A percentile compares a stretch with the other conserved stretches of the same genome.
Conservation (phyloP, 2,113 vertebrate genomes). For the Excalfactoria chinensis region DNA sequence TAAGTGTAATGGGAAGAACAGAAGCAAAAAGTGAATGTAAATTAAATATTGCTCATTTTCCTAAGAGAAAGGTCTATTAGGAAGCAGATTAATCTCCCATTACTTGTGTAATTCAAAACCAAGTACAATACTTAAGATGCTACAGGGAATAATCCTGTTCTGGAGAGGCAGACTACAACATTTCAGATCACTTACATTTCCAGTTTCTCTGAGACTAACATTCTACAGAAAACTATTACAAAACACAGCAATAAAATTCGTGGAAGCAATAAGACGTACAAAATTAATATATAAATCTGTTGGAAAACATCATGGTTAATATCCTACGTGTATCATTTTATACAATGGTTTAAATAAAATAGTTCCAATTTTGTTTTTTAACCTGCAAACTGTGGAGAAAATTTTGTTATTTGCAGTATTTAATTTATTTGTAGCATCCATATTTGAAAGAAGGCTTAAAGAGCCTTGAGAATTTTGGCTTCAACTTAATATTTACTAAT, state of each 20-base stretch:
- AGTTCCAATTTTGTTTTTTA: not conserved
- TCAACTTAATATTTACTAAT: not conserved
- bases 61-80: constrained; percentile 2
- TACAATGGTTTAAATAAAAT: not conserved
- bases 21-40: constrained; percentile 33
- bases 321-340: not conserved
- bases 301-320: not conserved
- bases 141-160: constrained; percentile 39
- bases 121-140: constrained; percentile 40
- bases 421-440: not conserved
- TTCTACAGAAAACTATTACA: constrained; percentile 22
- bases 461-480: not conserved
- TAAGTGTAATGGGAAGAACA: constrained; percentile 49
- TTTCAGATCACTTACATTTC: constrained; percentile 41
- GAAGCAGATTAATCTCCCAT: constrained; percentile 58
- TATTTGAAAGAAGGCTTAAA: not conserved
- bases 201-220: constrained; percentile 14
- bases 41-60: constrained; percentile 42
- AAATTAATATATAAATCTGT: not conserved
- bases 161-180: constrained; percentile 54
- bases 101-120: constrained; percentile 56
- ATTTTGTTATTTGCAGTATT: constrained; percentile 9
- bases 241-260: not conserved
- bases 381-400: not conserved
- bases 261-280: not conserved